phyloP scores from a whole-genome alignment of 2,797 vertebrate species.

The Chelonia mydas region DNA sequence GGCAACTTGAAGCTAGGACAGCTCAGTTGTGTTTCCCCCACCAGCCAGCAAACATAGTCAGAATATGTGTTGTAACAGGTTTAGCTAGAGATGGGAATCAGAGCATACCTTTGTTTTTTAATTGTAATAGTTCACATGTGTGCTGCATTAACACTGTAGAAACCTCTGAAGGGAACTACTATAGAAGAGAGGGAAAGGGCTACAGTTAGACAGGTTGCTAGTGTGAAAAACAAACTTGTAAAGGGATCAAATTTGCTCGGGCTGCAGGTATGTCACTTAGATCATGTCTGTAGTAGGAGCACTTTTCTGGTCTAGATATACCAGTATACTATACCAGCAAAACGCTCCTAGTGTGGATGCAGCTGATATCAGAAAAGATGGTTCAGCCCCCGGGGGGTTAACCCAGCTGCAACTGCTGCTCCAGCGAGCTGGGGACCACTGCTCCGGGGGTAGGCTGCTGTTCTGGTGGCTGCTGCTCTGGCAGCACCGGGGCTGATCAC shows the following conservation, averaged over 20 bases:
- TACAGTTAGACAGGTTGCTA: not conserved
- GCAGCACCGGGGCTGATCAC: not conserved
- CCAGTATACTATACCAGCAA: not conserved
- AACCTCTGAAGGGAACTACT: slow-evolving; percentile 48
- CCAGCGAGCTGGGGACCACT: too few species aligned
- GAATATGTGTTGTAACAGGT: not conserved
- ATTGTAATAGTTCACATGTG: not conserved
- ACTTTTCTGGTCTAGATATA: not conserved
- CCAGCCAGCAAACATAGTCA: not conserved
- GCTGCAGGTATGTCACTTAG: slow-evolving; percentile 37
- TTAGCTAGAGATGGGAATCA: not conserved
- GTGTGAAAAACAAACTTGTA: slow-evolving; percentile 48
- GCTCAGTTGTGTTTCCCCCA: not conserved
- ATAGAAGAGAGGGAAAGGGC: slow-evolving; percentile 7
- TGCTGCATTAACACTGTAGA: not conserved
- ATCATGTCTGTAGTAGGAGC: not conserved
- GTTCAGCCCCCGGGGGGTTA: too few species aligned
- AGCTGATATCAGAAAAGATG: too few species aligned
- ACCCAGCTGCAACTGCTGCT: too few species aligned
- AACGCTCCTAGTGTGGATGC: not conserved
- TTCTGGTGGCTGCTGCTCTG: too few species aligned
- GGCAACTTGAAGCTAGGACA: not conserved
- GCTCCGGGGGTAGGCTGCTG: too few species aligned
- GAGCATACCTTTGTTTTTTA: not conserved
- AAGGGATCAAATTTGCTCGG: slow-evolving; percentile 48